Conservation (phyloP, 2,113 vertebrate species). For the Clinocottus analis region DNA sequence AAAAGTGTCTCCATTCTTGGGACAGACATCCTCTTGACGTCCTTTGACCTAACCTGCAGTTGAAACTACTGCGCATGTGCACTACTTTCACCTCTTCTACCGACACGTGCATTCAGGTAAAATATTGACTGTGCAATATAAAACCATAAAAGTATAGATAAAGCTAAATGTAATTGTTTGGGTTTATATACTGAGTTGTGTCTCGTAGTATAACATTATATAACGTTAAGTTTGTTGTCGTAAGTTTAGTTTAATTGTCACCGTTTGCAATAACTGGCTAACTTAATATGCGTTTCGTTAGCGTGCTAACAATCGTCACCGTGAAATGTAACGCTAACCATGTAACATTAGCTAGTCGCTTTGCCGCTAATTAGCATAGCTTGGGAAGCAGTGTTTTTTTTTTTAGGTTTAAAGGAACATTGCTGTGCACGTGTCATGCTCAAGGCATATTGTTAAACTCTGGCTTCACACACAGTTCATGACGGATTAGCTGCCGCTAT, state of each 20-base stretch:
- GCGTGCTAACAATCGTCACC: background rate
- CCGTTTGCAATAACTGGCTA: background rate
- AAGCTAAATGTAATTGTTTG: background rate
- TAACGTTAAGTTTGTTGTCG: background rate
- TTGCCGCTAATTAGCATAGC: background rate
- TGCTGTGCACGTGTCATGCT: background rate
- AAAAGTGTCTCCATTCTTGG: background rate
- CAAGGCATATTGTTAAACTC: background rate
- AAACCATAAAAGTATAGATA: background rate
- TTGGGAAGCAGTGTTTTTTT: no score
- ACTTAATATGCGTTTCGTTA: background rate
- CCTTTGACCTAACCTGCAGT: background rate
- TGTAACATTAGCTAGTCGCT: background rate
- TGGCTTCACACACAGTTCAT: background rate
- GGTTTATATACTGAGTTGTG: background rate
- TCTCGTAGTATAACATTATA: background rate
- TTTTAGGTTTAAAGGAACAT: background rate
- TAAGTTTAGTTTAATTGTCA: background rate
- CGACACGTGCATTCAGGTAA: slow-evolving; percentile 42
- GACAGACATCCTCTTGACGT: background rate
- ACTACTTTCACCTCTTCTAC: fast-evolving
- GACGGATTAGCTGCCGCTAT: slow-evolving; percentile 32
- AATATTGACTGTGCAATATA: background rate
- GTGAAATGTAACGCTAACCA: background rate
- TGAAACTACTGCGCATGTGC: slow-evolving; percentile 55